Evolutionary conservation across 2,888 invertebrate genomes (phyloP).

Genomic region (Sinelater perroti): DNA sequence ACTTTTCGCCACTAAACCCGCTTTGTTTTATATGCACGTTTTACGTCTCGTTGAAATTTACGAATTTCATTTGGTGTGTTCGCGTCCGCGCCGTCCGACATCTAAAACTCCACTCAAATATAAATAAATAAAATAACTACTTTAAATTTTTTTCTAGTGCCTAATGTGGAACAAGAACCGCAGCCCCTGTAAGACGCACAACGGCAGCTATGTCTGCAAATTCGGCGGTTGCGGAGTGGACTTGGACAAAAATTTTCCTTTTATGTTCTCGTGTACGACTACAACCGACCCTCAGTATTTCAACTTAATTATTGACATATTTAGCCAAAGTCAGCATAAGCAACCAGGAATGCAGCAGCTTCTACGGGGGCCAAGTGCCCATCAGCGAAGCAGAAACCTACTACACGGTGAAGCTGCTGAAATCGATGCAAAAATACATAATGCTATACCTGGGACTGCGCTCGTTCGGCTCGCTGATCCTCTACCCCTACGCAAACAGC

Average conservation of each 20-base stretch:
- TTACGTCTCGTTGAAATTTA: no score
- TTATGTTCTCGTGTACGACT: background rate
- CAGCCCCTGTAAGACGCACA: background rate
- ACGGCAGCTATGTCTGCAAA: no score
- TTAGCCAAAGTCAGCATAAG: background rate
- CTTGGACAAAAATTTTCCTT: conserved; percentile 13
- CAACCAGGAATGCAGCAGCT: background rate
- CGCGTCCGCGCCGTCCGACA: no score
- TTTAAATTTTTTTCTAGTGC: no score
- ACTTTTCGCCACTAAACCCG: no score
- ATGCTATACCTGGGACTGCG: background rate
- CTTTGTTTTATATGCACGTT: no score
- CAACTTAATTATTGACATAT: background rate
- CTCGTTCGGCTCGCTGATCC: background rate
- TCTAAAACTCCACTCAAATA: no score
- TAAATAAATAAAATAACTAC: no score
- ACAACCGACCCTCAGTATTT: background rate
- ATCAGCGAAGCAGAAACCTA: background rate
- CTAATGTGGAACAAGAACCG: conserved; percentile 3
- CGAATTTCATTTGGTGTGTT: no score
- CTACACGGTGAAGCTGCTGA: background rate
- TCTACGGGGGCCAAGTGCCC: background rate
- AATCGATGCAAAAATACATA: background rate
- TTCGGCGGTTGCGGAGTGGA: conserved; percentile 2
- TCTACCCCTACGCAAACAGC: background rate